Evolutionary conservation across 1,140 invertebrate species (phyloP), one percentile per base, ranked within the genome.

Genomic region (Portunus trituberculatus): DNA sequence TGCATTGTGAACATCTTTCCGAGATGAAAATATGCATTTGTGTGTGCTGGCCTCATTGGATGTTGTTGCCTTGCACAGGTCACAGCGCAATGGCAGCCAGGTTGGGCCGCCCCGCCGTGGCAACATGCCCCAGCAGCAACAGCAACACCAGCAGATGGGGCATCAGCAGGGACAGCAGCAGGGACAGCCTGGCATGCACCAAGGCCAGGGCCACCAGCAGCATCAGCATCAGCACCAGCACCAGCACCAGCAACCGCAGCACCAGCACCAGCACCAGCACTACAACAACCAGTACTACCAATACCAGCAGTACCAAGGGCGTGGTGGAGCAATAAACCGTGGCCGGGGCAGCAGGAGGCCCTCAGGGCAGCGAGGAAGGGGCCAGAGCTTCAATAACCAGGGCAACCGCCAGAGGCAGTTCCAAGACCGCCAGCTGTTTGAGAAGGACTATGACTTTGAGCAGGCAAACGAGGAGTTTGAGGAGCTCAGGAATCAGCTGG

Each of bases 371-470:
- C 83, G 94, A 48, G 94, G 96, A 14, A 67, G 94, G 67, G 93
- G 94, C 7, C 86, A 86, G 29, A 94, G 28, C 39, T 95, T 94
- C 76, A 59, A 39, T 39, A 95, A 91, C 29, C 93, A 95, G 59
- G 95, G 93, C 28, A 96, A 89, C 84, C 45, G 96, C 32, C 96
- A 96, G 82, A 86, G 96, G 46, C 95, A 96, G 92, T 89, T 95
- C 82, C 95, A 96, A 83, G 96, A 96, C 76, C 94, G 95, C 45
- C 93, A 95, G 46, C 45, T 96, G 96, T 99, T 99, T 97, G 99
- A 99, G 94, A 98, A 98, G 91, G 99, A 99, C 96, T 99, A 99
- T 97, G 99, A 99, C 97, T 99, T 99, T 97, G 99, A 99, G 97
- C 98, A 99, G 97, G 99, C 99, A 12, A 99, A 99, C 97, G 99